phyloP scores from a whole-genome alignment of 2,888 invertebrate genomes.

The Aphidius colemani region DNA sequence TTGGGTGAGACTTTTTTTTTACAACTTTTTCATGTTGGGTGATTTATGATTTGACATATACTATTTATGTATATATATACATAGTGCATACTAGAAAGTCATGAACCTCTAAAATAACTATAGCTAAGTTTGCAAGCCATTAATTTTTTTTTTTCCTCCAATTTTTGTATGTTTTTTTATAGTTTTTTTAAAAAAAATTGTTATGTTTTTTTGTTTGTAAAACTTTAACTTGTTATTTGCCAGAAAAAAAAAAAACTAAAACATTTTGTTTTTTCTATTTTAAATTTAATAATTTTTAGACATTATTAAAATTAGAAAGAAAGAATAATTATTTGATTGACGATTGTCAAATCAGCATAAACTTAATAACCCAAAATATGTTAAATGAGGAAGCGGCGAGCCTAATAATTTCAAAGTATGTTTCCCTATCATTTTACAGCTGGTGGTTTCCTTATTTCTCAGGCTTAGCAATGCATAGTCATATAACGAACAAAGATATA shows the following conservation, averaged over 20 bases:
- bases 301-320: neutral
- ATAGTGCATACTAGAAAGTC: neutral
- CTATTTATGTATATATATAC: too few species aligned
- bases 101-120: conserved; percentile 14
- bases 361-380: conserved; percentile 38
- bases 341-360: conserved; percentile 38
- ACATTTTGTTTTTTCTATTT: neutral
- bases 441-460: neutral
- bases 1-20: neutral
- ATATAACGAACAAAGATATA: too few species aligned
- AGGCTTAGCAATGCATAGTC: too few species aligned
- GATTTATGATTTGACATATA: conserved; percentile 18
- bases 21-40: conserved; percentile 12
- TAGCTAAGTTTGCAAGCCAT: neutral
- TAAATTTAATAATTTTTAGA: too few species aligned
- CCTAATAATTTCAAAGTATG: too few species aligned
- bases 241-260: neutral
- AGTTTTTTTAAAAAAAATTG: conserved; percentile 3
- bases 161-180: conserved; percentile 6
- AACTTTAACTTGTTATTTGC: too few species aligned
- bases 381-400: conserved; percentile 6
- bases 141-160: neutral
- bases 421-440: conserved; percentile 21
- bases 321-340: conserved; percentile 28
- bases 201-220: too few species aligned